Conservation (phyloP, 2,797 vertebrate species). For the Tauraco hartlaubi region DNA sequence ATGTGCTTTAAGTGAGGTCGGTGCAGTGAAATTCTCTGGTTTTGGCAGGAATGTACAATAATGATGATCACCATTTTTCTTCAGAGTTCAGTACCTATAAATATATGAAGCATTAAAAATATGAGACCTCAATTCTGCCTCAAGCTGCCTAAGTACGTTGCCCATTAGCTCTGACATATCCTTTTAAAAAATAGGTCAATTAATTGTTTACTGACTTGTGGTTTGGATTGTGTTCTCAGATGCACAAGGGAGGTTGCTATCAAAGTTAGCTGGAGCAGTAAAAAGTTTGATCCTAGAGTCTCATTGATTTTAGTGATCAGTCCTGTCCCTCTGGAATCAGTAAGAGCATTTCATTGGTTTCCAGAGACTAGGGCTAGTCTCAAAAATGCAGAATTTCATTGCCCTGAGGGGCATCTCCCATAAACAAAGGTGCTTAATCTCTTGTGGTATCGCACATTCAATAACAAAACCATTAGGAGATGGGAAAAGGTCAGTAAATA, state of each 20-base stretch:
- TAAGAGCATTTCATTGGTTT: not conserved
- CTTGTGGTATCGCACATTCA: not conserved
- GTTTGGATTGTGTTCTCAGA: not conserved
- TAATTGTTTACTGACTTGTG: conserved; percentile 31
- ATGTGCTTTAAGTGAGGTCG: conserved; percentile 20
- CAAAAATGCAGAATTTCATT: not conserved
- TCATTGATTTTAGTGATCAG: not conserved
- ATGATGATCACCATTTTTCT: conserved; percentile 11
- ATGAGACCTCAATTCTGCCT: conserved; percentile 43
- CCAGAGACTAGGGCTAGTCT: not conserved
- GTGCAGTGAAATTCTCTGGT: conserved; percentile 35
- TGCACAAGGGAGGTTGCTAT: not conserved
- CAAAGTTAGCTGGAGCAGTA: not conserved
- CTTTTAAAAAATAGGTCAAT: conserved; percentile 10
- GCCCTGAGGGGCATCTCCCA: not conserved
- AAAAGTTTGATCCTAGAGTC: not conserved
- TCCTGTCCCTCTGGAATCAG: not conserved
- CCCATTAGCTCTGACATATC: not conserved
- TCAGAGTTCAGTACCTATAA: conserved; percentile 46
- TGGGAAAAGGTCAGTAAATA: not conserved
- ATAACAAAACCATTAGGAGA: not conserved
- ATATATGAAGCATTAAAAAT: conserved; percentile 52
- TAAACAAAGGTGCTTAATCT: not conserved
- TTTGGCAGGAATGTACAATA: conserved; percentile 38
- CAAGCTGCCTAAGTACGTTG: conserved; percentile 39